These are phyloP conservation scores for Donacobius atricapilla DNA, from an alignment of 2,113 vertebrate genomes.

Conservation along the genomic window DNA sequence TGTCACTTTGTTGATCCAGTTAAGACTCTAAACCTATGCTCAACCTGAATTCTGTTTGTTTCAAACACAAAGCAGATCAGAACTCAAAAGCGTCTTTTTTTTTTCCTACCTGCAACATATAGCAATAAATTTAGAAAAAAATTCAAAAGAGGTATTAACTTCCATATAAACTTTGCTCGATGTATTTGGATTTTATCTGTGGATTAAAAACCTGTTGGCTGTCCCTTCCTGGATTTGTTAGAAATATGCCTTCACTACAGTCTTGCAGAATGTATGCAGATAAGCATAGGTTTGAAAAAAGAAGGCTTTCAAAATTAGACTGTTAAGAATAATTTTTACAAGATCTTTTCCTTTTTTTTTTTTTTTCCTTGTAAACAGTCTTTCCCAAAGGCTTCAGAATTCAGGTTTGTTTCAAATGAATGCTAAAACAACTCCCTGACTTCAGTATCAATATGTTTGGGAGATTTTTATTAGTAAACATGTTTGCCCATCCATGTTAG, in stretches of 20 bases:
- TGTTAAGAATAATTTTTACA: not conserved
- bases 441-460: not conserved
- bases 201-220: not conserved
- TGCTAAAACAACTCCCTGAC: not conserved
- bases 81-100: not conserved
- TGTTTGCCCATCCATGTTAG: not conserved
- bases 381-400: not conserved
- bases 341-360: not conserved
- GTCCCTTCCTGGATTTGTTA: not conserved
- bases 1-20: not conserved
- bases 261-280: not conserved
- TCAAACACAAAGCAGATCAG: not conserved
- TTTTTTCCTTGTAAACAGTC: not conserved
- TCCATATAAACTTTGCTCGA: not conserved
- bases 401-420: not conserved
- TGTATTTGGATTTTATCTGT: not conserved
- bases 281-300: not conserved
- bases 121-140: not conserved
- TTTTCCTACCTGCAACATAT: rapidly evolving
- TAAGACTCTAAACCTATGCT: not conserved
- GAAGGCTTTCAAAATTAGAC: not conserved
- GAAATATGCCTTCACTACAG: not conserved
- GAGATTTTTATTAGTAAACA: not conserved
- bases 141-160: rapidly evolving
- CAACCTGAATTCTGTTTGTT: not conserved